These are phyloP conservation scores for Python bivittatus DNA, from an alignment of 2,113 vertebrate genomes.

Conservation along the genomic window DNA sequence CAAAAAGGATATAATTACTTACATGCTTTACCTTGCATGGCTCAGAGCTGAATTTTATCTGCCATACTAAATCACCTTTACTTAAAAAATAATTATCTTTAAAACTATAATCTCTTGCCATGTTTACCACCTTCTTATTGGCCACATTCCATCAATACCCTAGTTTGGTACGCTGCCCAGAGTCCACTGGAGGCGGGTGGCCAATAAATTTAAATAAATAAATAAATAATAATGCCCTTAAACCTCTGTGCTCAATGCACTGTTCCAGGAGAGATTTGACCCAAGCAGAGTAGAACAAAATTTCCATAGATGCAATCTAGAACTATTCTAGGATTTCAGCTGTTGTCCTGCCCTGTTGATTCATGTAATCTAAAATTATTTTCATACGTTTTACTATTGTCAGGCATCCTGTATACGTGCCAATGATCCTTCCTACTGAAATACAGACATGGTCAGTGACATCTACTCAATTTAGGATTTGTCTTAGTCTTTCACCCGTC, in stretches of 20 bases:
- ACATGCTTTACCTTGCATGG: not conserved
- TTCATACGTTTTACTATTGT: not conserved
- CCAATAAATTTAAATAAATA: not conserved
- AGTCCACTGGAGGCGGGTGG: too few species aligned
- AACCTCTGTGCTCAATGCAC: not conserved
- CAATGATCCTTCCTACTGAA: not conserved
- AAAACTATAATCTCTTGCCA: not conserved
- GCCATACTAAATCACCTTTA: not conserved
- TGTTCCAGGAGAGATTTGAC: not conserved
- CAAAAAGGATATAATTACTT: not conserved
- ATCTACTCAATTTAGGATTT: not conserved
- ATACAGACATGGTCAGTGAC: not conserved
- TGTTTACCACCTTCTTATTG: not conserved
- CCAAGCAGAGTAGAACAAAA: not conserved
- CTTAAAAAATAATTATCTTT: not conserved
- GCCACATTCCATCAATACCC: not conserved
- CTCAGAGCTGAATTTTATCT: not conserved
- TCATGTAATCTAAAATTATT: not conserved
- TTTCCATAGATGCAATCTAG: not conserved
- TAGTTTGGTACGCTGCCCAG: not conserved
- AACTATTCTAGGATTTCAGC: not conserved
- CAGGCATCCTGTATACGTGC: not conserved
- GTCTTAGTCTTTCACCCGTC: not conserved
- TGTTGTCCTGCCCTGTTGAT: not conserved
- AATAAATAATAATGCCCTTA: not conserved